Conservation (phyloP, 2,113 vertebrate species). For the Aegotheles bennettii region DNA sequence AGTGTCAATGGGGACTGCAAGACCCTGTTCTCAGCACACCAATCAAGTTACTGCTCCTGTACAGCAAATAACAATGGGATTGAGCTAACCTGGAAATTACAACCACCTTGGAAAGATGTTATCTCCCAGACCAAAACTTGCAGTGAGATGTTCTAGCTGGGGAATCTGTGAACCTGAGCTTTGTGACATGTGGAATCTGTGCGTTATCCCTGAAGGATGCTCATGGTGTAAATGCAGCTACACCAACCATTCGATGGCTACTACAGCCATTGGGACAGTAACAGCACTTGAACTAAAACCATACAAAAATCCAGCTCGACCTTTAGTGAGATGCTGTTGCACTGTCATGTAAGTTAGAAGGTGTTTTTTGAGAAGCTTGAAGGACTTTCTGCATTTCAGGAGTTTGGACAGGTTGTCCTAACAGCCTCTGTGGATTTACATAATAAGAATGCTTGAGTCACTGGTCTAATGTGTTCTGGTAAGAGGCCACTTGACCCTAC, state of each 20-base stretch:
- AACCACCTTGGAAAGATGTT: neutral
- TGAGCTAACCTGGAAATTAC: neutral
- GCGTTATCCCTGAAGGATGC: neutral
- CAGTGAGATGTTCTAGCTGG: neutral
- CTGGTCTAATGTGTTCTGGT: neutral
- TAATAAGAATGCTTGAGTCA: neutral
- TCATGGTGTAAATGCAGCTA: neutral
- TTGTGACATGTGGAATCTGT: neutral
- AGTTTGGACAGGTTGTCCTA: neutral
- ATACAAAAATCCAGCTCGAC: neutral
- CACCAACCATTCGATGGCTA: neutral
- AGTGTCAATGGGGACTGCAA: neutral
- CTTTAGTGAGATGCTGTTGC: neutral
- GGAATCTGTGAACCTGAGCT: neutral
- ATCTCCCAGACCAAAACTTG: neutral
- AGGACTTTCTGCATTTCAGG: conserved; percentile 35
- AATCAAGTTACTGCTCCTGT: neutral
- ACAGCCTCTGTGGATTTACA: neutral
- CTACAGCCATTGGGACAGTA: neutral
- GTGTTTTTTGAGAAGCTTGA: neutral
- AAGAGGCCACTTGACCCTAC: neutral
- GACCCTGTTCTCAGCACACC: neutral
- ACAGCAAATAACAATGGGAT: neutral
- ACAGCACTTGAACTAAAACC: neutral
- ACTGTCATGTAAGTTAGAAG: neutral